phyloP scores from a whole-genome alignment of 2,888 invertebrate species.

The Hirtodrosophila alboralis region DNA sequence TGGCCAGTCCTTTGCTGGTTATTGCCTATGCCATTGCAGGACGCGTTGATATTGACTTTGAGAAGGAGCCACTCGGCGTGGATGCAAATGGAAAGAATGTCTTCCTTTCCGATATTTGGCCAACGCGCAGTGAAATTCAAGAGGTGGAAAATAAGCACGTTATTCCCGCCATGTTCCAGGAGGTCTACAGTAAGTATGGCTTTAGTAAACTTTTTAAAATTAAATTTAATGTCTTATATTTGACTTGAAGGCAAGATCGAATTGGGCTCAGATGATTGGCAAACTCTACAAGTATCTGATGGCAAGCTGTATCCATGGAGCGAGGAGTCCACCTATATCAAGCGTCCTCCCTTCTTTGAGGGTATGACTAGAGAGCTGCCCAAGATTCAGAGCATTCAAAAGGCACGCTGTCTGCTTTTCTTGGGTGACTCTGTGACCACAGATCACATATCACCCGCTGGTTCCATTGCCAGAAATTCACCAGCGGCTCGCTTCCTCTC shows the following conservation, averaged over 20 bases:
- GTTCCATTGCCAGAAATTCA: conserved; percentile 97
- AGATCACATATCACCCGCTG: conserved; percentile 99
- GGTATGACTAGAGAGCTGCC: conserved; percentile 88
- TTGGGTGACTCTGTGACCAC: conserved; percentile 99
- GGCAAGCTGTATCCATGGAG: conserved; percentile 97
- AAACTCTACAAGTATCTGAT: conserved; percentile 90
- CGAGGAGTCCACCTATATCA: conserved; percentile 95
- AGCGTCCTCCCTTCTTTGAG: conserved; percentile 97
- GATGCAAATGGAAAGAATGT: conserved; percentile 89
- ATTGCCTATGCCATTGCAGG: conserved; percentile 99
- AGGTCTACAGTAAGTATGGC: conserved; percentile 85
- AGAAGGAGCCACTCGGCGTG: conserved; percentile 90
- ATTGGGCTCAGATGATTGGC: conserved; percentile 94
- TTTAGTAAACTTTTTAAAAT: background rate
- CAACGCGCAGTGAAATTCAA: conserved; percentile 94
- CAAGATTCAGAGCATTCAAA: conserved; percentile 86
- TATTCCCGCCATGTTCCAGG: conserved; percentile 98
- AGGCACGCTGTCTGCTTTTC: conserved; percentile 92
- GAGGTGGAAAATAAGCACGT: conserved; percentile 94
- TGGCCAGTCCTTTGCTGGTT: conserved; percentile 98
- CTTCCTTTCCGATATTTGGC: conserved; percentile 98
- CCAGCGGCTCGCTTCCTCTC: conserved; percentile 87
- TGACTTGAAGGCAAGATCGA: conserved; percentile 89
- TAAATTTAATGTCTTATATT: background rate
- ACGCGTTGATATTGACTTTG: conserved; percentile 97